These are phyloP conservation scores for Zhuqinia jingwanae DNA, from an alignment of 2,888 invertebrate genomes.

Conservation along the genomic window DNA sequence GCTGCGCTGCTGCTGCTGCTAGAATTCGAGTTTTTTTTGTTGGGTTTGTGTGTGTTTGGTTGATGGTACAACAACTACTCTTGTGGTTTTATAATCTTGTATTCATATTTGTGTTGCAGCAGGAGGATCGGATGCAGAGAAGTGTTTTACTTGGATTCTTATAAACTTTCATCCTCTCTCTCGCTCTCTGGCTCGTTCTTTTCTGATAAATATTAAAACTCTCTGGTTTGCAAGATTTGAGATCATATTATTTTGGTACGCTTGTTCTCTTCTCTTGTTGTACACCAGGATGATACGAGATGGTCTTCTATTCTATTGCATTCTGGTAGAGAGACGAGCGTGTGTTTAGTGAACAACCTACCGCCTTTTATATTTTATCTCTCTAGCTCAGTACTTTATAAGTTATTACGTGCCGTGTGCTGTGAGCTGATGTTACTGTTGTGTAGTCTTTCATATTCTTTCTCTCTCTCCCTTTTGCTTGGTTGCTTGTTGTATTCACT, in stretches of 20 bases:
- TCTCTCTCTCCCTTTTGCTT: constrained; percentile 15
- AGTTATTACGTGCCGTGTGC: constrained; percentile 71
- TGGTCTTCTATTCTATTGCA: constrained; percentile 36
- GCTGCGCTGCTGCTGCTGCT: constrained; percentile 27
- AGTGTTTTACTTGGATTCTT: constrained; percentile 69
- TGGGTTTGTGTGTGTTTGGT: constrained; percentile 52
- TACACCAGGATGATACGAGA: constrained; percentile 52
- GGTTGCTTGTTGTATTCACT: constrained; percentile 61
- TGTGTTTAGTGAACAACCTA: constrained; percentile 59
- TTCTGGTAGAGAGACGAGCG: neutral
- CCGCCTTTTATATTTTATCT: constrained; percentile 60
- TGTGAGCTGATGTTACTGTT: constrained; percentile 53
- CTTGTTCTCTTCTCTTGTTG: constrained; percentile 25
- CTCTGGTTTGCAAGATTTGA: constrained; percentile 66
- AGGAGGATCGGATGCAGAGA: constrained; percentile 52
- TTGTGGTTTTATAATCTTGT: constrained; percentile 69
- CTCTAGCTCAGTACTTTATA: constrained; percentile 45
- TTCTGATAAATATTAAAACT: constrained; percentile 64
- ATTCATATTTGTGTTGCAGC: constrained; percentile 68
- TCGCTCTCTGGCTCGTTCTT: constrained; percentile 35
- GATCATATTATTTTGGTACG: constrained; percentile 63
- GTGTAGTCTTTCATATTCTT: constrained; percentile 30
- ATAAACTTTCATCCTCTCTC: constrained; percentile 60
- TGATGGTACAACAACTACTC: constrained; percentile 61
- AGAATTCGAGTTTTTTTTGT: constrained; percentile 21